These are phyloP conservation scores for Drosophila histrio DNA, from an alignment of 2,888 invertebrate species.

Conservation along the genomic window DNA sequence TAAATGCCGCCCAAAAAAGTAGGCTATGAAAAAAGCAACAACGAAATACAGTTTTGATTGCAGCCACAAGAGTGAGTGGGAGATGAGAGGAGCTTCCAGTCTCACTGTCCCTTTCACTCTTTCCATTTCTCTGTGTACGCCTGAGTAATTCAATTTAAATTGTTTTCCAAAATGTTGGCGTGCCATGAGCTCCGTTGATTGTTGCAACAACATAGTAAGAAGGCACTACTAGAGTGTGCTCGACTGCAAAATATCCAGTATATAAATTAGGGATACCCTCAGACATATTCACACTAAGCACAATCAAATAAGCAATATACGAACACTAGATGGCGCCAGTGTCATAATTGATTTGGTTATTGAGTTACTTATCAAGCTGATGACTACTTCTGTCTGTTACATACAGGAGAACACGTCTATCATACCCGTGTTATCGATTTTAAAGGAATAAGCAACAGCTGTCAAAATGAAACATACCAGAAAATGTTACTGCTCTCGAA, in stretches of 20 bases:
- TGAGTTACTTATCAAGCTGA: too few species aligned
- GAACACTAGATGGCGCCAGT: too few species aligned
- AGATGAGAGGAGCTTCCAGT: too few species aligned
- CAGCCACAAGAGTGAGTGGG: too few species aligned
- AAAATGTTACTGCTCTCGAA: conserved; percentile 5
- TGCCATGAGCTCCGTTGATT: conserved; percentile 35
- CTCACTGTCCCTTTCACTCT: too few species aligned
- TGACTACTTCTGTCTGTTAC: not conserved
- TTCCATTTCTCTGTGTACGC: not conserved
- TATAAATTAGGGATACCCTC: too few species aligned
- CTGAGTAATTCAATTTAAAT: conserved; percentile 70
- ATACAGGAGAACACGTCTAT: not conserved
- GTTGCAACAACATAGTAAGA: conserved; percentile 10
- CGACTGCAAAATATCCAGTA: not conserved
- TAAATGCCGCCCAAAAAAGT: conserved; percentile 66
- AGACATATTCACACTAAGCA: too few species aligned
- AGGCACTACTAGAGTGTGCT: not conserved
- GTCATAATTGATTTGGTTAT: too few species aligned
- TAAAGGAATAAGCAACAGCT: conserved; percentile 12
- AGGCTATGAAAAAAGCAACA: conserved; percentile 35
- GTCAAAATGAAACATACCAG: conserved; percentile 45
- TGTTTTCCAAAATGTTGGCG: conserved; percentile 60
- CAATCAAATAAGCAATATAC: too few species aligned
- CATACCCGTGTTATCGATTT: not conserved
- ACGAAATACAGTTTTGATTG: conserved; percentile 37